These are phyloP conservation scores for Tychaedon coryphoeus DNA, from an alignment of 2,113 vertebrate species.

Conservation along the genomic window DNA sequence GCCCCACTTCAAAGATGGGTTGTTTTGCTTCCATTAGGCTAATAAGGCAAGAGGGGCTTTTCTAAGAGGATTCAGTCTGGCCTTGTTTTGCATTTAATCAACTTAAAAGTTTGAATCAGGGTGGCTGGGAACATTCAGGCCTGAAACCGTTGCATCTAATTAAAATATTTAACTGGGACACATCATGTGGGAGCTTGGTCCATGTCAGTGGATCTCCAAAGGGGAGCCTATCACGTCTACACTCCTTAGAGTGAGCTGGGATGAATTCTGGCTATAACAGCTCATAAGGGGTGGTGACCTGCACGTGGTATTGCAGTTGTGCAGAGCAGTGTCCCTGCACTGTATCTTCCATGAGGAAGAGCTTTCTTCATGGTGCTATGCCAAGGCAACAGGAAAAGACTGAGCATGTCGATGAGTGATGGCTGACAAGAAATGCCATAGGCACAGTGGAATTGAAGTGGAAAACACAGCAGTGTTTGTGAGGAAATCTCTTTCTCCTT, in stretches of 20 bases:
- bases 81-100: neutral
- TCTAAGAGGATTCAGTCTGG: neutral
- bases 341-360: neutral
- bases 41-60: neutral
- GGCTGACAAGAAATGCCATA: neutral
- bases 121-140: neutral
- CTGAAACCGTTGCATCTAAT: neutral
- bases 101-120: neutral
- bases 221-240: neutral
- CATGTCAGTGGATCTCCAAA: neutral
- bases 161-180: neutral
- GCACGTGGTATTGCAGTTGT: neutral
- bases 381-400: neutral
- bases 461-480: neutral
- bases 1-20: neutral
- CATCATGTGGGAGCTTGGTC: neutral
- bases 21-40: neutral
- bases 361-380: neutral
- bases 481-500: neutral
- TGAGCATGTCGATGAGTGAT: neutral
- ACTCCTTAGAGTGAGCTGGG: neutral
- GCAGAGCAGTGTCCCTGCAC: neutral
- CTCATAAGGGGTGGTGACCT: neutral
- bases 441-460: neutral
- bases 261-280: neutral